phyloP scores from a whole-genome alignment of 1,140 invertebrate species.

The Potamilus streckersoni region DNA sequence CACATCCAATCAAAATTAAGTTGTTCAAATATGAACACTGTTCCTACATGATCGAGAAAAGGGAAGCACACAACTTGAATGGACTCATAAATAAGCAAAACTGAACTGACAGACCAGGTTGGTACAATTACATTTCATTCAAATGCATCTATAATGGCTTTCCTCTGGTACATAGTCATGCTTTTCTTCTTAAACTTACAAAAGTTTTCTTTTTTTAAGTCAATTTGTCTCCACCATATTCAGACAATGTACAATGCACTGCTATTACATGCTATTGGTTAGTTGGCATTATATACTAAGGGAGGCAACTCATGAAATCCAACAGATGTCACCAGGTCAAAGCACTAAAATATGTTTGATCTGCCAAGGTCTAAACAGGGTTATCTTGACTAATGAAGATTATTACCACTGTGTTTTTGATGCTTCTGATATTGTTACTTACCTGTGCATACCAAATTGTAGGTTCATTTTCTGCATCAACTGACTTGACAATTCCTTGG shows the following conservation, averaged over 20 bases:
- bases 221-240: background rate
- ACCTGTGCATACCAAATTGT: conserved; percentile 82
- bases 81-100: no score
- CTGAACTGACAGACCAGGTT: no score
- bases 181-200: background rate
- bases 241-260: background rate
- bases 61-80: no score
- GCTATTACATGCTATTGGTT: no score
- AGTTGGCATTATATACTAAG: no score
- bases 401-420: background rate
- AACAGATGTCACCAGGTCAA: no score
- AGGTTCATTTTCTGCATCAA: conserved; percentile 65
- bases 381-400: background rate
- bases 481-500: conserved; percentile 72
- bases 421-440: conserved; percentile 25
- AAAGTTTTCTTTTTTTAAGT: background rate
- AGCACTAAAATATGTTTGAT: no score
- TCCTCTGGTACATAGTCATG: background rate
- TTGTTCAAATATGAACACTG: no score
- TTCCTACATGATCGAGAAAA: no score
- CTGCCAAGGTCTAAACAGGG: no score
- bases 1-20: no score
- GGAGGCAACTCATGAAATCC: no score
- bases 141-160: background rate
- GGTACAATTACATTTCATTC: background rate